phyloP scores from a whole-genome alignment of 2,888 invertebrate genomes.

The Monochamus alternatus region DNA sequence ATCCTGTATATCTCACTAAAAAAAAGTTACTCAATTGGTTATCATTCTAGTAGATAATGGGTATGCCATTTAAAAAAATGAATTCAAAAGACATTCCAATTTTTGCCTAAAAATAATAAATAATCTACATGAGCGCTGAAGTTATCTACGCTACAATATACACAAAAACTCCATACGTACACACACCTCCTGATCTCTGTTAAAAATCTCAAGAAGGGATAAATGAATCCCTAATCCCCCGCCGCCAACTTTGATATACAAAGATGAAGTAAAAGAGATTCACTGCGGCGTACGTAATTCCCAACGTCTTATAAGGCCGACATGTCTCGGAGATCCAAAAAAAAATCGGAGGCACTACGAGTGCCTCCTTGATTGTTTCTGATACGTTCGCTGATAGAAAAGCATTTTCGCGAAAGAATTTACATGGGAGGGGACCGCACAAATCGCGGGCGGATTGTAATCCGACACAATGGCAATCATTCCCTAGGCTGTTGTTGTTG shows the following conservation, averaged over 20 bases:
- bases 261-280: background rate
- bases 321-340: background rate
- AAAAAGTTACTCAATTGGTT: too few relatives aligned
- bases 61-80: too few relatives aligned
- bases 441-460: background rate
- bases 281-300: background rate
- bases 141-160: too few relatives aligned
- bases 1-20: too few relatives aligned
- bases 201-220: background rate
- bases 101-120: too few relatives aligned
- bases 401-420: background rate
- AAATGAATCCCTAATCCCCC: background rate
- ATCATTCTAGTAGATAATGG: too few relatives aligned
- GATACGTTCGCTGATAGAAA: background rate
- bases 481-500: slow-evolving; percentile 11
- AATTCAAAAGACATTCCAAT: too few relatives aligned
- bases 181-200: background rate
- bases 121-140: too few relatives aligned
- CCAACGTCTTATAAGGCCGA: background rate
- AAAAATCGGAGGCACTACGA: background rate
- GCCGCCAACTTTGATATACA: background rate
- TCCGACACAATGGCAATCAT: slow-evolving; percentile 10
- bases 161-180: too few relatives aligned
- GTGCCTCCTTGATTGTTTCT: background rate
- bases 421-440: background rate